Conservation (phyloP, 2,888 invertebrate species). For the Bembecia ichneumoniformis region DNA sequence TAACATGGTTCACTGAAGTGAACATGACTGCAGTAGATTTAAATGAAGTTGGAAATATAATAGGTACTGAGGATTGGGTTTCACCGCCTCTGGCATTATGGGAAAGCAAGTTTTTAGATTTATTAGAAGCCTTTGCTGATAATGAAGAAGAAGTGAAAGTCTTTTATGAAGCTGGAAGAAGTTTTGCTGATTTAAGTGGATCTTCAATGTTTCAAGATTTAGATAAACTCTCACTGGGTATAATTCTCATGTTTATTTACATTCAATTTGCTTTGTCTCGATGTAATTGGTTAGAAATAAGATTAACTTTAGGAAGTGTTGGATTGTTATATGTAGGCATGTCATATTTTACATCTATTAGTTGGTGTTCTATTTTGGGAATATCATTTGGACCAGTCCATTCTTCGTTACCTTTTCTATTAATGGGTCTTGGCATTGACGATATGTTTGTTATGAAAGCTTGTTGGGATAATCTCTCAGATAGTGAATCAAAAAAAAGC, state of each 20-base stretch:
- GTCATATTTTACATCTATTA: constrained; percentile 80
- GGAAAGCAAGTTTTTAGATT: constrained; percentile 72
- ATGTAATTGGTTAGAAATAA: constrained; percentile 81
- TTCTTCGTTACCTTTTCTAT: constrained; percentile 83
- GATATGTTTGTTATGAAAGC: constrained; percentile 90
- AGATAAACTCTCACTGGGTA: constrained; percentile 77
- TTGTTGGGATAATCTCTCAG: constrained; percentile 78
- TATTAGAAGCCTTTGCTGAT: constrained; percentile 43
- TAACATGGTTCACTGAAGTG: constrained; percentile 76
- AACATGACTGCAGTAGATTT: constrained; percentile 78
- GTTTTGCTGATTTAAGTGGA: constrained; percentile 83
- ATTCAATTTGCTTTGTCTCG: constrained; percentile 81
- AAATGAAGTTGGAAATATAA: constrained; percentile 77
- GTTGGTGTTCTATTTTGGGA: constrained; percentile 79
- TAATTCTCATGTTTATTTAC: constrained; percentile 80
- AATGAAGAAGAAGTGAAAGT: constrained; percentile 46
- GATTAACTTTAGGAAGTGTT: constrained; percentile 76
- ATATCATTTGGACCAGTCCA: constrained; percentile 86
- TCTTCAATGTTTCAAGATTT: constrained; percentile 81
- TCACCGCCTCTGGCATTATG: constrained; percentile 71
- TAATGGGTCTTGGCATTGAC: constrained; percentile 86
- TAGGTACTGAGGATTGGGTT: constrained; percentile 84
- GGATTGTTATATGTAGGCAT: constrained; percentile 81
- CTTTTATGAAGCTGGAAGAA: constrained; percentile 75
- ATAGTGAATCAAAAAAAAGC: constrained; percentile 62